Conservation (phyloP, 2,888 invertebrate species). For the Gymnocheta viridis region DNA sequence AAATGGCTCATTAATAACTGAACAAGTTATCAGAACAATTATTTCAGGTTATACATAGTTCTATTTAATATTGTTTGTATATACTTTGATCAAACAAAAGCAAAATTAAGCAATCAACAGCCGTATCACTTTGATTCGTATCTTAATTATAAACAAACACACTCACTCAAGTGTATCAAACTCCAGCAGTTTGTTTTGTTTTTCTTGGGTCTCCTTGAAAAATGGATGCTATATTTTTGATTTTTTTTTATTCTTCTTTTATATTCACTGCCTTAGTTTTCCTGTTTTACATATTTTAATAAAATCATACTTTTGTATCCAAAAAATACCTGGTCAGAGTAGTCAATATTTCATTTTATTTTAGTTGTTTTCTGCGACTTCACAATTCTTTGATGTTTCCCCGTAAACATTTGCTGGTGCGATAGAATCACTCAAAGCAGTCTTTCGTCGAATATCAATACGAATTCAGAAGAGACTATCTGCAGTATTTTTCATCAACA, state of each 20-base stretch:
- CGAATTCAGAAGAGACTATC: no score
- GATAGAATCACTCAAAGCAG: neutral
- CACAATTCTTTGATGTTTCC: conserved; percentile 29
- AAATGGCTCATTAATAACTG: no score
- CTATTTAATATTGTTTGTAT: no score
- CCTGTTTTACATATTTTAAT: conserved; percentile 37
- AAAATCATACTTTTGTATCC: conserved; percentile 6
- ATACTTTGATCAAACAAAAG: neutral
- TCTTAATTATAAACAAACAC: neutral
- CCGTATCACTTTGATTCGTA: neutral
- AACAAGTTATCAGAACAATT: neutral
- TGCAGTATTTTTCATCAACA: no score
- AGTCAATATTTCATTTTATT: conserved; percentile 37
- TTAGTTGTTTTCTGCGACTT: conserved; percentile 22
- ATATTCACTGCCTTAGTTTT: conserved; percentile 23
- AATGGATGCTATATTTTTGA: conserved; percentile 23
- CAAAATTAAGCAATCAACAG: neutral
- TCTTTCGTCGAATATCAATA: no score
- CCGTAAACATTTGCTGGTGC: neutral
- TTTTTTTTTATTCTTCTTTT: neutral
- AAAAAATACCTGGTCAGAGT: conserved; percentile 4
- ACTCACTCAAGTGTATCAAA: neutral
- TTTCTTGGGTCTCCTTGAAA: neutral
- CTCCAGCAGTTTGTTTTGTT: conserved; percentile 2
- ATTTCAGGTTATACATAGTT: neutral